Evolutionary conservation across 2,888 invertebrate genomes (phyloP).

Genomic region (Anticlea derivata): DNA sequence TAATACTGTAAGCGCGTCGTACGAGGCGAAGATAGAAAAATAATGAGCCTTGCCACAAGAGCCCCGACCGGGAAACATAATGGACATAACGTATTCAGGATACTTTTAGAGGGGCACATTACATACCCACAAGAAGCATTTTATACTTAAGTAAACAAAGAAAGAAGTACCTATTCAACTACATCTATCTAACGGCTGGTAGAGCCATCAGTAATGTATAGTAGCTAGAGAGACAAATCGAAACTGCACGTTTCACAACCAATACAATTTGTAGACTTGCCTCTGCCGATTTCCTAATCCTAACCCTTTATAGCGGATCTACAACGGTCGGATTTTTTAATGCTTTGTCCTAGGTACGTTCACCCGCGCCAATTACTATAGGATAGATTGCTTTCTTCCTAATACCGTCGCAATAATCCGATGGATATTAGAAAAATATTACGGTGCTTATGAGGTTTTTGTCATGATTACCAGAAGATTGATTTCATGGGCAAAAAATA

Average conservation of each 20-base stretch:
- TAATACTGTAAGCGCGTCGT: not conserved
- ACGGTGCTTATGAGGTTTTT: conserved; percentile 30
- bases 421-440: conserved; percentile 29
- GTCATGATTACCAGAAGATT: conserved; percentile 27
- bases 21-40: conserved; percentile 26
- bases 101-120: not conserved
- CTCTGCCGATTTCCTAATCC: no score
- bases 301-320: no score
- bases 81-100: conserved; percentile 4
- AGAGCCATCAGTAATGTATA: no score
- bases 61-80: conserved; percentile 13
- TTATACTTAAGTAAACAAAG: no score
- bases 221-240: no score
- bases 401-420: conserved; percentile 29
- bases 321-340: no score
- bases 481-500: conserved; percentile 8
- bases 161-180: no score
- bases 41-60: conserved; percentile 30
- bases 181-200: no score
- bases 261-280: no score
- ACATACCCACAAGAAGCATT: no score
- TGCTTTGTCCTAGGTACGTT: not conserved
- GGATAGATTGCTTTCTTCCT: conserved; percentile 28
- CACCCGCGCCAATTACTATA: conserved; percentile 14
- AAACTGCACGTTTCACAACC: no score